Evolutionary conservation across 2,797 vertebrate species (phyloP), one percentile per base, ranked within the genome.

Genomic region (Melanotaenia pygmaea): DNA sequence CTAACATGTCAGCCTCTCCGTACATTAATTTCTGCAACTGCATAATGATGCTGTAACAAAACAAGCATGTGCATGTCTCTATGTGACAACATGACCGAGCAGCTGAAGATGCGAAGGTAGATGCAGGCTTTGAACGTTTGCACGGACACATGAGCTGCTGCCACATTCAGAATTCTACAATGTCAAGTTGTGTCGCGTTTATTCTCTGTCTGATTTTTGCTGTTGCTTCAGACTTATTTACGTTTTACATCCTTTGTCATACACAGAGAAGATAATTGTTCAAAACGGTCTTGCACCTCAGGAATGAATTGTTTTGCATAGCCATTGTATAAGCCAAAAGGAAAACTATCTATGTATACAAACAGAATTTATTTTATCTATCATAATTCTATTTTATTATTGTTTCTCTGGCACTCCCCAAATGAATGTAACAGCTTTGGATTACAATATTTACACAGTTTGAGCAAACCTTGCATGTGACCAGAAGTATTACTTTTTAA

Each of bases 301-400:
- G 92, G 93, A 93, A 92, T 74, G 67, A 87, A 86, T 86, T 59
- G 59, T 80, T 89, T 84, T 74, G 76, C 86, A 81, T 83, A 72
- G 77, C 86, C 71, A 74, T 81, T 83, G 82, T 89, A 78, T 74
- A 86, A 91, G 67, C 84, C 75, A 90, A 88, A 89, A 47, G 22
- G 22, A 40, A n/a, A 28, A 26, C 26, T 13, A 79, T 86, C 69
- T 86, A 71, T 87, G 77, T 91, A 77, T 77, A 87, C 20, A 3
- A n/a, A 50, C 22, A 51, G 70, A 78, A 84, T 85, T 88, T 92
- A 92, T 94, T 93, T 93, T 90, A 83, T 87, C 85, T 88, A 88
- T 88, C 50, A 88, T 90, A 86, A 86, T 90, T 91, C 86, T 94
- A 91, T 93, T 93, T 94, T 93, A 92, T 85, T 92, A 92, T 87